phyloP scores from a whole-genome alignment of 2,113 vertebrate genomes.

The Phrynosoma platyrhinos region DNA sequence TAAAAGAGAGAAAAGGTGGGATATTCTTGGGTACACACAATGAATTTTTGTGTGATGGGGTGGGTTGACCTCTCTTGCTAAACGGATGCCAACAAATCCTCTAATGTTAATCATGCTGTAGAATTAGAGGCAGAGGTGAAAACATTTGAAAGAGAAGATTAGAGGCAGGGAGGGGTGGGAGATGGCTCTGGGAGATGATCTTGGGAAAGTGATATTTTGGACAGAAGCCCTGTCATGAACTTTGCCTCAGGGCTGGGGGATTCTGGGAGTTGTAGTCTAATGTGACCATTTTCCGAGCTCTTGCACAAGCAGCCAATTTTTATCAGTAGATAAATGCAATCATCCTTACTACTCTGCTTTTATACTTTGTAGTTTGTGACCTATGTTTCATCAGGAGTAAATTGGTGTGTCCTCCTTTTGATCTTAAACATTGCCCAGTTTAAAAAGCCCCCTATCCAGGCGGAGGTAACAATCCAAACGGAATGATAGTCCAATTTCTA shows the following conservation, averaged over 20 bases:
- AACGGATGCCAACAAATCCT: not conserved
- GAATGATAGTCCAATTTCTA: slow-evolving; percentile 8
- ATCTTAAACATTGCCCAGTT: not conserved
- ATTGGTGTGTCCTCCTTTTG: not conserved
- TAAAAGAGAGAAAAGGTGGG: not conserved
- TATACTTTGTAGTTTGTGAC: not conserved
- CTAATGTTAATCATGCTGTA: not conserved
- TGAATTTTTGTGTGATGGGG: not conserved
- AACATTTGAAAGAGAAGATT: not conserved
- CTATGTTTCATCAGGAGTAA: not conserved
- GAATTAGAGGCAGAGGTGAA: not conserved
- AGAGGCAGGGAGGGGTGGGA: not conserved
- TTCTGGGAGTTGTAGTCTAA: too few relatives aligned
- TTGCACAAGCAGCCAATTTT: not conserved
- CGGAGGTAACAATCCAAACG: not conserved
- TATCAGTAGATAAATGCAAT: not conserved
- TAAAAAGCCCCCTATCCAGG: not conserved
- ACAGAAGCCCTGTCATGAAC: too few relatives aligned
- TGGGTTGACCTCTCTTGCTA: not conserved
- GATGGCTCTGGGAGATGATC: not conserved
- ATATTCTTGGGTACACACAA: not conserved
- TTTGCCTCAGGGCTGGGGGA: too few relatives aligned
- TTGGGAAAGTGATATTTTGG: too few relatives aligned
- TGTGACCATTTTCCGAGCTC: too few relatives aligned
- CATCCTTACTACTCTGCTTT: not conserved